Base-by-base conservation (phyloP, 1,140 invertebrate species). In the Pseudomyrmex flavicornis region DNA sequence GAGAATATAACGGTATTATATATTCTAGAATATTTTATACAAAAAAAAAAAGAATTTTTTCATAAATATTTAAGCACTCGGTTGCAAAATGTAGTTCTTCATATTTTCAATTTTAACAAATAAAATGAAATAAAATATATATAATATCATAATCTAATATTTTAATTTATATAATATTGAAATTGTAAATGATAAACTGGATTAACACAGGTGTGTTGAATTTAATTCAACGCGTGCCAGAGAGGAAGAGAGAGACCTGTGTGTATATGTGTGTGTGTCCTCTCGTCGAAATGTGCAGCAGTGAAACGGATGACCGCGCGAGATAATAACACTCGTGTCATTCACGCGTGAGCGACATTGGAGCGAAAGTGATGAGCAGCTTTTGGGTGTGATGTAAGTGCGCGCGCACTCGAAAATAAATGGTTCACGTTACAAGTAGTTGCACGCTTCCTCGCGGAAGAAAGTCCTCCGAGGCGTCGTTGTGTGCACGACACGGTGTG, bases 401-500 rank as follows among this genome's bases (percentile, higher is more conserved):
- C 50, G 20, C 35, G 35, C 35, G 5, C 22, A 26, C 26, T 7
- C 61, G 15, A 44, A 20, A 70, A 46, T 48, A 17, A 79, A 70
- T 15, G 74, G 44, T 20, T 56, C n/a, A 65, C 46, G 70, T 48
- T 15, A 56, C 50, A 52, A 52, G 50, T 52, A 10, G 62, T 65
- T 61, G 62, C 72, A 74, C 65, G 66, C 69, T 82, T 86, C 48
- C 68, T 74, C 72, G 50, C 59, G 62, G 65, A 50, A 70, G 63
- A 82, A 82, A 80, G 48, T 73, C 85, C 10, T 84, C 15, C 46
- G 48, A 80, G 69, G 65, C 61, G 54, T 76, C 75, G 62, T 61
- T 46, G 87, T 88, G 75, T 88, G 75, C 86, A 85, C 66, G 83
- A 84, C 68, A 48, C 82, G 83, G 73, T 88, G 77, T 89, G 87